These are phyloP conservation scores for Pelobates fuscus DNA, from an alignment of 2,113 vertebrate species.

Conservation along the genomic window DNA sequence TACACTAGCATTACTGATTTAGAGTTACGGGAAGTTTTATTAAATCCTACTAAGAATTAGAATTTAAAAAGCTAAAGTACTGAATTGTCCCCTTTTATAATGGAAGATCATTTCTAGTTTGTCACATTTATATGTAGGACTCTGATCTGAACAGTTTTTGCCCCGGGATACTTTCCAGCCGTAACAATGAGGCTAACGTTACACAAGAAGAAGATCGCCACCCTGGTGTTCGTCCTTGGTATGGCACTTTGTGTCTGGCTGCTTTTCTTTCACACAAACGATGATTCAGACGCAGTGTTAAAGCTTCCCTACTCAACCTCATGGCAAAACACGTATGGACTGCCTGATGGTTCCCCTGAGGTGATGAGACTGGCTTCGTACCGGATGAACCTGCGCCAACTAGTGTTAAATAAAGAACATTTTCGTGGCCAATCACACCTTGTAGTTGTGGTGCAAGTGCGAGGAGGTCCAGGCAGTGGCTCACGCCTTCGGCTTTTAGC, in stretches of 20 bases:
- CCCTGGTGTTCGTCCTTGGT: constrained; percentile 29
- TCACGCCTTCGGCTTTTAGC: constrained; percentile 70
- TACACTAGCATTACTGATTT: too few relatives aligned
- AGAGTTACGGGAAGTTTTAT: too few relatives aligned
- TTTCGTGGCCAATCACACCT: constrained; percentile 64
- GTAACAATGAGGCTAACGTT: constrained; percentile 31
- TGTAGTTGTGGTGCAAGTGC: constrained; percentile 73
- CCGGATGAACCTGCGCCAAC: constrained; percentile 64
- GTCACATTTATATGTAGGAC: background rate
- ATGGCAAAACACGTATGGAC: constrained; percentile 24
- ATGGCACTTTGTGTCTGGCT: background rate
- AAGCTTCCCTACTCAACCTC: background rate
- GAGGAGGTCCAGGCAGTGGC: constrained; percentile 72
- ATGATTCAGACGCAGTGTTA: background rate
- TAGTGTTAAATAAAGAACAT: constrained; percentile 60
- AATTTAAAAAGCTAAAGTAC: too few relatives aligned
- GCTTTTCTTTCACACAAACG: background rate
- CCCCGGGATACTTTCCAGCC: background rate
- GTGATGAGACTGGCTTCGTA: constrained; percentile 61
- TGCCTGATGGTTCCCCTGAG: constrained; percentile 54
- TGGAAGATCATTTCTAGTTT: background rate
- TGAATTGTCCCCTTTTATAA: too few relatives aligned
- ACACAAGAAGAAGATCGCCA: constrained; percentile 42
- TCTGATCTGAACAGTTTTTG: background rate
- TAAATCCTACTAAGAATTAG: too few relatives aligned